A percentile compares a stretch with the other conserved stretches of the same genome.
Evolutionary conservation across 2,113 vertebrate species (phyloP).

Genomic region (Psilopsiagon aymara): DNA sequence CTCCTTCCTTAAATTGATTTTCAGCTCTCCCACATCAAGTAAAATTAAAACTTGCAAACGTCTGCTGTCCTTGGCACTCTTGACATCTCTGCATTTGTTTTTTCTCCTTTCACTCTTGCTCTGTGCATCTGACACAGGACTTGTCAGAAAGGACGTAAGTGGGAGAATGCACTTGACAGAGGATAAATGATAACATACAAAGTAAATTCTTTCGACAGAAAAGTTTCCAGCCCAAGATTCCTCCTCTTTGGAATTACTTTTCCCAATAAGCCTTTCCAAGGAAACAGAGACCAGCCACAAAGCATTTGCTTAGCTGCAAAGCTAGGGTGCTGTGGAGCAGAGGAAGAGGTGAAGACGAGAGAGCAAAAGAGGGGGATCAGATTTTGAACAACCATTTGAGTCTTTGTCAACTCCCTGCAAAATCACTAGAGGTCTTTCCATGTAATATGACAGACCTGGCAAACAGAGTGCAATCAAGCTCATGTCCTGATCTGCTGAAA

Average conservation of each 20-base stretch:
- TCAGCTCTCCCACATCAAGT: background rate
- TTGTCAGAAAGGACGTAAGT: background rate
- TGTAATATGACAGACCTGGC: background rate
- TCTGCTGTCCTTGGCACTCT: background rate
- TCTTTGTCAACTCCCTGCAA: background rate
- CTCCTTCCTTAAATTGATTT: background rate
- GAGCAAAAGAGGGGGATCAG: background rate
- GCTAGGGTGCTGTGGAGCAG: background rate
- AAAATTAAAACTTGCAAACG: background rate
- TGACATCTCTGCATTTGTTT: background rate
- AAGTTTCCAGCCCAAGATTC: background rate
- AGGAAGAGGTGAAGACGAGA: background rate
- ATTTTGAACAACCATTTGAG: background rate
- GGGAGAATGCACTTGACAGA: background rate
- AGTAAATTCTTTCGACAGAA: background rate
- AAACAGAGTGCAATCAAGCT: background rate
- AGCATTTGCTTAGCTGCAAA: background rate
- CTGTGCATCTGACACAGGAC: background rate
- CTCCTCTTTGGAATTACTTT: fast-evolving
- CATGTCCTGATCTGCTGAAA: background rate
- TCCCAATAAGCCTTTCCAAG: background rate
- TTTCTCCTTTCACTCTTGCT: background rate
- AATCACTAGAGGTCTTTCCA: background rate
- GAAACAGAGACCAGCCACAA: background rate
- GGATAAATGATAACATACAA: background rate